A percentile compares a stretch with the other conserved stretches of the same genome.
Evolutionary conservation across 2,113 vertebrate species (phyloP).

Genomic region (Okapia johnstoni): DNA sequence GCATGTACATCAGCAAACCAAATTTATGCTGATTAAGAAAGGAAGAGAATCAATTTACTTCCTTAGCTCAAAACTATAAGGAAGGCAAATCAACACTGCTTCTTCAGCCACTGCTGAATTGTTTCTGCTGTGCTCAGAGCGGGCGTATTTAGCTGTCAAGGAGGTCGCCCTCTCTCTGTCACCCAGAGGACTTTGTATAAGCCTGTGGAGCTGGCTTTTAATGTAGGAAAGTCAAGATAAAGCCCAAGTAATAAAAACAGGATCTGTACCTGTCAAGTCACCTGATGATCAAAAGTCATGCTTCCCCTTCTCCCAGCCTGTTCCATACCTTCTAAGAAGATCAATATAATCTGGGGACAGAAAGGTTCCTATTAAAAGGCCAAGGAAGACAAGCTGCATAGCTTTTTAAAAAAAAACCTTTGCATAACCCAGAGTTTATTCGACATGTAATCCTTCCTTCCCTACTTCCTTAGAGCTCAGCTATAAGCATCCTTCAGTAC

Average conservation of each 20-base stretch:
- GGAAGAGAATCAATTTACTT: neutral
- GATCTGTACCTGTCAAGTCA: neutral
- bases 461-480: neutral
- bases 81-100: neutral
- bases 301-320: neutral
- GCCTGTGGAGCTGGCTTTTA: neutral
- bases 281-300: neutral
- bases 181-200: neutral
- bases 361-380: neutral
- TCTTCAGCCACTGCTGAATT: neutral
- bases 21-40: neutral
- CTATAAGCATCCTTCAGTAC: neutral
- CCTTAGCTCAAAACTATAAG: neutral
- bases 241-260: conserved; percentile 23
- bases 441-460: neutral
- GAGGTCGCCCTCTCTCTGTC: neutral
- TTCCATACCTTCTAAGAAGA: neutral
- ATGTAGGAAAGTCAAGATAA: neutral
- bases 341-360: neutral
- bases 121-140: neutral
- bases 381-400: neutral
- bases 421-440: neutral
- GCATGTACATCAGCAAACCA: neutral
- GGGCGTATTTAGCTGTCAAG: neutral
- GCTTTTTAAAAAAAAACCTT: neutral